Evolutionary conservation across 2,797 vertebrate genomes (phyloP).

Genomic region (Gymnothorax javanicus): DNA sequence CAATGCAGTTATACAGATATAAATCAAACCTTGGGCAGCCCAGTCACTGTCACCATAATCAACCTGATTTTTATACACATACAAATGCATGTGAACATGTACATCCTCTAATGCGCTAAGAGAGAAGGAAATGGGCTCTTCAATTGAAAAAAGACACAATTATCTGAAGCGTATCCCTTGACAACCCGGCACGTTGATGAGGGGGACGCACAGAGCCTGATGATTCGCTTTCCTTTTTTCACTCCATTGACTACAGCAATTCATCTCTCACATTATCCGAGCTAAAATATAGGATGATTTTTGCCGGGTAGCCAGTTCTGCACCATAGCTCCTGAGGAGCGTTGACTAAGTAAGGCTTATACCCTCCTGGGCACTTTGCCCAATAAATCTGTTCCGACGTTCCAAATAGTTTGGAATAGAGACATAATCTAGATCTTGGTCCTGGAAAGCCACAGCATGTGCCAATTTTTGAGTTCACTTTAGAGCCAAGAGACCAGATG

Average conservation of each 20-base stretch:
- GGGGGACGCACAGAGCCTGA: background rate
- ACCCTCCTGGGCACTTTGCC: background rate
- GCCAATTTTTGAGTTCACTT: too few species aligned
- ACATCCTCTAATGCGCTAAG: background rate
- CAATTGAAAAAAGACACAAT: background rate
- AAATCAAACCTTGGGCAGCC: background rate
- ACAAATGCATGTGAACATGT: background rate
- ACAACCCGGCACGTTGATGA: background rate
- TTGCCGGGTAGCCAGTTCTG: background rate
- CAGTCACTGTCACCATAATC: background rate
- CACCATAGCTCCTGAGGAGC: background rate
- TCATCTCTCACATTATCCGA: background rate
- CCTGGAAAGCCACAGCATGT: too few species aligned
- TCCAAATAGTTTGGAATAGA: background rate
- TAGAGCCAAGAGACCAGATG: too few species aligned
- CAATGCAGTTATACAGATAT: background rate
- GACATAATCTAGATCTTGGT: too few species aligned
- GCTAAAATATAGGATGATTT: background rate
- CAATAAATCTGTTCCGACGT: background rate
- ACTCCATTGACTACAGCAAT: background rate
- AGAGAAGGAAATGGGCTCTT: background rate
- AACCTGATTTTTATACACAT: background rate
- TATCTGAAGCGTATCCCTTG: conserved; percentile 1
- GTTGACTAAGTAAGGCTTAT: background rate
- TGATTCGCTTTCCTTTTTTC: background rate